Evolutionary conservation across 2,888 invertebrate species (phyloP).

Genomic region (Carpatolechia fugitivella): DNA sequence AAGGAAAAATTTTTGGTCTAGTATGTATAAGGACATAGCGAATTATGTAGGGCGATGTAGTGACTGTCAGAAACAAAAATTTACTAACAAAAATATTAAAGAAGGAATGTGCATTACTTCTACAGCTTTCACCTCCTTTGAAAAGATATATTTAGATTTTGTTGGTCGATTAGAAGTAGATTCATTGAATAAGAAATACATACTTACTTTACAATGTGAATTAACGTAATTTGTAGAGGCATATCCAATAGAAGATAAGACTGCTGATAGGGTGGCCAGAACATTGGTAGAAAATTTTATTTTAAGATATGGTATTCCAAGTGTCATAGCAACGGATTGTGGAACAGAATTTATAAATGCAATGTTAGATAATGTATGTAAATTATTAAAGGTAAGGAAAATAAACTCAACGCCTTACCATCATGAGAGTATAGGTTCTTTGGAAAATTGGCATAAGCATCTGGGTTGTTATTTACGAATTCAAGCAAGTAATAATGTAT

Average conservation of each 20-base stretch:
- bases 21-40: not conserved
- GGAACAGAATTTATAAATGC: too few relatives aligned
- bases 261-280: too few relatives aligned
- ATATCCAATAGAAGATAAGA: too few relatives aligned
- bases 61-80: not conserved
- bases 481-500: conserved; percentile 22
- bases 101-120: not conserved
- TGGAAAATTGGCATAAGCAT: not conserved
- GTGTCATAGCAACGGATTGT: too few relatives aligned
- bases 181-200: too few relatives aligned
- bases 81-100: not conserved
- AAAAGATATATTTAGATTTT: not conserved
- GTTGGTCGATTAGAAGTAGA: not conserved
- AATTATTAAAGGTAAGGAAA: too few relatives aligned
- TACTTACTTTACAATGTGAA: too few relatives aligned
- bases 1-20: not conserved
- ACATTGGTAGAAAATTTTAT: too few relatives aligned
- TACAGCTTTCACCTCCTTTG: not conserved
- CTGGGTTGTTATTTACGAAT: not conserved
- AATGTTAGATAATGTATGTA: too few relatives aligned
- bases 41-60: not conserved
- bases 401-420: too few relatives aligned
- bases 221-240: too few relatives aligned
- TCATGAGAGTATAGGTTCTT: not conserved
- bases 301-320: too few relatives aligned